Base-by-base conservation (phyloP, 2,888 invertebrate genomes). In the Hypomecis atomaria region DNA sequence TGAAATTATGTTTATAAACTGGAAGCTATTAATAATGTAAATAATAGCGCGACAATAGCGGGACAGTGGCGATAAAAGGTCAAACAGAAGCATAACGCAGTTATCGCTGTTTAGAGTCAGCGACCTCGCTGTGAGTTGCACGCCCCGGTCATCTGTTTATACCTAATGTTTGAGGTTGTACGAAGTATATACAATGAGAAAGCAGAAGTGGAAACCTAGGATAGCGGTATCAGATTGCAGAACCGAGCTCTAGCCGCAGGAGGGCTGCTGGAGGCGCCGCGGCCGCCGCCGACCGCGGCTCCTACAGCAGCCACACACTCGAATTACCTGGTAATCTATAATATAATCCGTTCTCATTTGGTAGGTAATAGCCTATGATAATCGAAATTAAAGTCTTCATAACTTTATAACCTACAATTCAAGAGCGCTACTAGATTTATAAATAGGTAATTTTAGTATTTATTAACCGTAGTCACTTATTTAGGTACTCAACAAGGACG, bases 51-150 rank as follows among this genome's bases (percentile, higher is more conserved):
- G 59, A 73, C 72, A 66, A 59, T 64, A 62, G 63, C 60, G 65
- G 65, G 44, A 62, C 57, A 62, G 58, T 61, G 71, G 62, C 75
- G 83, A 85, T 85, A 84, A 85, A 76, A 82, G 85, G 83, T 85
- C 85, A 81, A 71, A 72, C 59, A 60, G 43, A 23, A 23, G 23
- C 23, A 23, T 23, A 63, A 59, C 11, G 43, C 44, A 58, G 62
- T 66, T 56, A 61, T 52, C 62, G 45, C 43, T 48, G 50, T 45
- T 36, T 47, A 38, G 68, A 56, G 55, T 65, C 71, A 50, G 59
- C 66, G 65, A 68, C 65, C 65, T 53, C 48, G 37, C 13, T 9
- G 52, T 52, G 57, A 62, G 60, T 55, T 45, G 52, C 38, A 47
- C 6, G 44, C 23, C 44, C 40, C 45, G 36, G 37, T 55, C 37